Evolutionary conservation across 2,888 invertebrate genomes (phyloP), one percentile per base, ranked within the genome.

Genomic region (Microplitis deprimator): DNA sequence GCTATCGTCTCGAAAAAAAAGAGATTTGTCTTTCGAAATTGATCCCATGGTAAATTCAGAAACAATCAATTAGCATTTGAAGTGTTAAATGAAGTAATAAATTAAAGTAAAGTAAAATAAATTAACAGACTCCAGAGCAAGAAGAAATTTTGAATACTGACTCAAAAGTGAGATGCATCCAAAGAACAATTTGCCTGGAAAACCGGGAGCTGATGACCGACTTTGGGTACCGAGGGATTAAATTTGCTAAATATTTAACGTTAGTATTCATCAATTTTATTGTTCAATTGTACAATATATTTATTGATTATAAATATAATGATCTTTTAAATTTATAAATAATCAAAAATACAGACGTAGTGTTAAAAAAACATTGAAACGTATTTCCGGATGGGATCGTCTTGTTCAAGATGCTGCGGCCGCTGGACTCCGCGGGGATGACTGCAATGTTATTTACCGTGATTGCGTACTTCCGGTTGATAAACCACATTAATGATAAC

Each of bases 211-310:
- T 89, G 13, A 76, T 82, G 20, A 79, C 83, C 69, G 85, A 89
- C 72, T 81, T 89, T 62, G 89, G 89, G 1, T 29, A 71, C 16
- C 67, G 80, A 70, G 89, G 88, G 39, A 84, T 83, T 78, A 73
- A 85, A 70, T 77, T 89, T 17, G 89, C 86, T 6, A 86, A 85
- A 72, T 87, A 87, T 81, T 83, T 89, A 73, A 89, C 86, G 89
- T 89, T 72, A 86, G 88, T 84, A 71, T 20, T 10, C 50, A 68
- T 29, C 20, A 13, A n/a, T 6, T 29, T 62, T n/a, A 38, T 50
- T 50, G 10, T 13, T 50, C 10, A 50, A 1, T 4, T 50, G 3
- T 50, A 13, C 10, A 7, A 50, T 50, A 13, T 50, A 50, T 50
- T 50, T 50, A 50, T 10, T 50, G 3, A 50, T 8, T 13, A 50